These are phyloP conservation scores for Exephanes ischioxanthus DNA, from an alignment of 2,888 invertebrate species.

Conservation along the genomic window DNA sequence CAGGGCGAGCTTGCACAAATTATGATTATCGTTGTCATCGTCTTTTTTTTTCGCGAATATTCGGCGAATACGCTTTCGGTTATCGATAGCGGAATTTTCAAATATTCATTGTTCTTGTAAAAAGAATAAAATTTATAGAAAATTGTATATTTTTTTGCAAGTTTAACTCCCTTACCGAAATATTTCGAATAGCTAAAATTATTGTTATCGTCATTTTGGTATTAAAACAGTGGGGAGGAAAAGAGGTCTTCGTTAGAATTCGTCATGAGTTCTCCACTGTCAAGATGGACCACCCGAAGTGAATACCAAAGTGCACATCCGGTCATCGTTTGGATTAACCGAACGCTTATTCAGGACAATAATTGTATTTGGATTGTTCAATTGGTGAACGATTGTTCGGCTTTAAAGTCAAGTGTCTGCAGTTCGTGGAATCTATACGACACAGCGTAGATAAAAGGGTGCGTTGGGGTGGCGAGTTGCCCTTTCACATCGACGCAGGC, in stretches of 20 bases:
- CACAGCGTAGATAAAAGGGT: background rate
- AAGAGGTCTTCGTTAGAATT: background rate
- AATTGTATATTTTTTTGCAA: too few relatives aligned
- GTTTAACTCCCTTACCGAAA: too few relatives aligned
- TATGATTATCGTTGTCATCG: background rate
- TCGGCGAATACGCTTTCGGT: background rate
- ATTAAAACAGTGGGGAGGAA: too few relatives aligned
- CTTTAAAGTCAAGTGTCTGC: background rate
- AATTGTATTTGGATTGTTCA: slow-evolving; percentile 21
- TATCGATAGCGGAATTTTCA: background rate
- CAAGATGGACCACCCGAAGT: background rate
- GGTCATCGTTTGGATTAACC: background rate
- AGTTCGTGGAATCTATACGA: slow-evolving; percentile 9
- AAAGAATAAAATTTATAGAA: background rate
- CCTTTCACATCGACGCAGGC: slow-evolving; percentile 30
- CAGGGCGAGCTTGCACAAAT: background rate
- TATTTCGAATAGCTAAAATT: too few relatives aligned
- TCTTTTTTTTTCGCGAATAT: background rate
- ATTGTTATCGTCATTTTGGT: too few relatives aligned
- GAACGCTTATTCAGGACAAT: slow-evolving; percentile 10
- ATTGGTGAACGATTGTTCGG: slow-evolving; percentile 13
- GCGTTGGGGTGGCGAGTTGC: background rate
- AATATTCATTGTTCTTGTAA: too few relatives aligned
- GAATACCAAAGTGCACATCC: background rate
- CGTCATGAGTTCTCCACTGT: background rate